These are phyloP conservation scores for Euplexia lucipara DNA, from an alignment of 2,888 invertebrate species.

Conservation along the genomic window DNA sequence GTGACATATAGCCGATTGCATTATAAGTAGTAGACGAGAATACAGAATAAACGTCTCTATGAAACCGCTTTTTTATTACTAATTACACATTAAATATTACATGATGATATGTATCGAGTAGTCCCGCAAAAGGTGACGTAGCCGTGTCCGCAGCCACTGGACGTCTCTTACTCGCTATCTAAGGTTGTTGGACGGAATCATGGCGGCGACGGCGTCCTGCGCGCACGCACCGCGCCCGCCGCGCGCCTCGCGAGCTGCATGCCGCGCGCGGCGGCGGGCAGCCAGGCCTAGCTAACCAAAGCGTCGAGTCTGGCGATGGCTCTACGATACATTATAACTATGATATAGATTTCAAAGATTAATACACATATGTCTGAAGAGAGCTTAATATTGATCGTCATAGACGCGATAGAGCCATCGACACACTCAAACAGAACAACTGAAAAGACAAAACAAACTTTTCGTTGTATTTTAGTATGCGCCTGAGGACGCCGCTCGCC, in stretches of 20 bases:
- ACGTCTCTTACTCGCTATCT: slow-evolving; percentile 91
- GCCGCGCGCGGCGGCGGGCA: slow-evolving; percentile 66
- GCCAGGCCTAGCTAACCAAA: slow-evolving; percentile 71
- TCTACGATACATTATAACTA: slow-evolving; percentile 62
- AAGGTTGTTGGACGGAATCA: slow-evolving; percentile 91
- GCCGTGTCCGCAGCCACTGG: slow-evolving; percentile 91
- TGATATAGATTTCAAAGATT: slow-evolving; percentile 56
- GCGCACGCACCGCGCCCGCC: slow-evolving; percentile 59
- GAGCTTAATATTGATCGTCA: slow-evolving; percentile 71
- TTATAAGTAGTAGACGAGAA: slow-evolving; percentile 88
- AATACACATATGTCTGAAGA: slow-evolving; percentile 68
- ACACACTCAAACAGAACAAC: slow-evolving; percentile 70
- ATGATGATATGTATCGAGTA: slow-evolving; percentile 94
- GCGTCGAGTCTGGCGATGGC: slow-evolving; percentile 67
- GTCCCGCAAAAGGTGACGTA: slow-evolving; percentile 92
- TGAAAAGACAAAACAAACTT: slow-evolving; percentile 82
- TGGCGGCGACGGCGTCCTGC: slow-evolving; percentile 85
- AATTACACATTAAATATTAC: slow-evolving; percentile 92
- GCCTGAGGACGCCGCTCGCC: slow-evolving; percentile 83
- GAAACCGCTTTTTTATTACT: slow-evolving; percentile 89
- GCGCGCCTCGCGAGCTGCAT: slow-evolving; percentile 5
- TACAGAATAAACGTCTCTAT: slow-evolving; percentile 91
- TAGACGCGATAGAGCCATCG: slow-evolving; percentile 67
- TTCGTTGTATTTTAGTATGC: slow-evolving; percentile 86
- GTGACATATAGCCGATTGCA: slow-evolving; percentile 90